A percentile compares a stretch with the other conserved stretches of the same genome.
These are phyloP conservation scores for Drusus annulatus DNA, from an alignment of 1,140 invertebrate species.

Conservation along the genomic window DNA sequence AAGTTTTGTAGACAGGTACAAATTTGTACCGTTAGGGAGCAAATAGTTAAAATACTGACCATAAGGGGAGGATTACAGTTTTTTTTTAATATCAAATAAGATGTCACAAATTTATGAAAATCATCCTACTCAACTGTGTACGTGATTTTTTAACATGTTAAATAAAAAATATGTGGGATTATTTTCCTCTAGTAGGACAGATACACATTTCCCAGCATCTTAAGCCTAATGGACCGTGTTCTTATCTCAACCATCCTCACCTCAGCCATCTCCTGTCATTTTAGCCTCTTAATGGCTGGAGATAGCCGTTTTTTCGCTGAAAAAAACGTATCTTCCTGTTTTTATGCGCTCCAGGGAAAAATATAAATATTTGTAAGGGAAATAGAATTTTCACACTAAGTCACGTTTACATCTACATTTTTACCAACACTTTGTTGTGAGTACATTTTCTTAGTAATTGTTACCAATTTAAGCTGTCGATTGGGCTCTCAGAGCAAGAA, in stretches of 20 bases:
- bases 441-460: background rate
- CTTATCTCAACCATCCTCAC: slow-evolving; percentile 18
- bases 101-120: too few relatives aligned
- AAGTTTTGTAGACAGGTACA: too few relatives aligned
- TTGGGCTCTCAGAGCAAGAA: too few relatives aligned
- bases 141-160: background rate
- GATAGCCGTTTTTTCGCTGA: slow-evolving; percentile 12
- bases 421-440: background rate
- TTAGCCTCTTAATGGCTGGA: slow-evolving; percentile 6
- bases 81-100: too few relatives aligned
- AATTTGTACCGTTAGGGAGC: too few relatives aligned
- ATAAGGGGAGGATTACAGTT: too few relatives aligned
- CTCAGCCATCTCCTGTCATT: slow-evolving; percentile 23
- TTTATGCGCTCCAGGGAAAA: background rate
- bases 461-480: background rate
- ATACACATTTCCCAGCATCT: slow-evolving; percentile 24
- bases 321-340: background rate
- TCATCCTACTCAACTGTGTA: background rate
- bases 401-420: background rate
- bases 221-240: slow-evolving; percentile 26
- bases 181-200: slow-evolving; percentile 1
- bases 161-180: background rate
- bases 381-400: background rate
- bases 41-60: too few relatives aligned
- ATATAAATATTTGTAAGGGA: slow-evolving; percentile 13